Evolutionary conservation across 2,113 vertebrate genomes (phyloP), one percentile per base, ranked within the genome.

Genomic region (Brachyhypopomus gauderio): DNA sequence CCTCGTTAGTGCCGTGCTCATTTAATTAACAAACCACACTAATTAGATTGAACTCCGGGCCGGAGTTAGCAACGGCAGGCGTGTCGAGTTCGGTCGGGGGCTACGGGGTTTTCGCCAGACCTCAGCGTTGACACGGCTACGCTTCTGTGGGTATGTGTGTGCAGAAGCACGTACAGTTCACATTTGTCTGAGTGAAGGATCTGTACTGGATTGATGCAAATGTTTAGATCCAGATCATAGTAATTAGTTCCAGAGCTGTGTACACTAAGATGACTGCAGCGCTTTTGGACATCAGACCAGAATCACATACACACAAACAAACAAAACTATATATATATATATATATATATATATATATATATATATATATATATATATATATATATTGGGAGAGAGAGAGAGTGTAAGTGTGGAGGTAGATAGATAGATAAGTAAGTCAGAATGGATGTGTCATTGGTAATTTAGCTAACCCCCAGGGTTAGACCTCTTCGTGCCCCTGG

Each of bases 1-100:
- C 91, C 89, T 93, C 90, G 93, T 93, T 94, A 93, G 91, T 89
- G 89, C 89, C 88, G 87, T 86, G 89, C 91, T 92, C 90, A 89
- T 89, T 91, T 94, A 93, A 93, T 94, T 92, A 93, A 88, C 87
- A 88, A 87, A 87, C 80, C 86, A 77, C 74, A 88, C 84, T 89
- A 87, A 89, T 88, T 88, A 87, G 82, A 88, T 84, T 85, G 84
- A 87, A 88, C 87, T 83, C 72, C 45, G 75, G 78, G 86, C 41
- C 73, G 77, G 80, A 86, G 86, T 80, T 85, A 85, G 62, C 74
- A 63, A 76, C 75, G 22, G 80, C 71, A 73, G 75, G 81, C 81
- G 79, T 77, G 84, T 80, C 22, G 70, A 84, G 74, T 72, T 69
- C 74, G 83, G 78, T 73, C 75, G 73, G 79, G 84, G 30, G 72